Base-by-base conservation (phyloP, 1,140 invertebrate species). In the Olivierus martensii region DNA sequence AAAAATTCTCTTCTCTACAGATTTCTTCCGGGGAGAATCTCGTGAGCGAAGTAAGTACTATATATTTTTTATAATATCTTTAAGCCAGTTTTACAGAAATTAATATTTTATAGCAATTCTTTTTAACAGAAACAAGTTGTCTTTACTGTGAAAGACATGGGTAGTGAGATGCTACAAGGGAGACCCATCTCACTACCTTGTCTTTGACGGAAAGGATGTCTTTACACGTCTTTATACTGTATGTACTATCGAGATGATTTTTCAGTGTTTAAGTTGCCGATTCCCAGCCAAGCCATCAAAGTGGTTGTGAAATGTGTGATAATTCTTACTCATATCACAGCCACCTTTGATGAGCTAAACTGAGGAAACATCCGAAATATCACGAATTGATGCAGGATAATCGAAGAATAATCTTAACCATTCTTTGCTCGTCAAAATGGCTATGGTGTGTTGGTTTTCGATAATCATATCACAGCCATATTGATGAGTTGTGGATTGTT, bases 111-210 rank as follows among this genome's bases (percentile, higher is more conserved):
- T 28, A 28, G 28, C 28, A 28, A 28, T 28, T 28, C 28, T 28
- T 28, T 28, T 28, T 28, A 28, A 28, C 28, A 28, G 28, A 28
- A 28, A 28, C 9, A 28, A 28, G 10, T 21, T 51, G 12, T n/a
- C 43, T 56, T 49, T 54, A 53, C 48, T 64, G 63, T 75, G 73
- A 75, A 75, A 75, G 73, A 75, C 73, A 75, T 73, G 73, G 73
- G 73, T 75, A 75, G 73, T 75, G 73, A 75, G 72, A 75, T 74
- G 72, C 28, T 64, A 46, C 37, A 22, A 7, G 41, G 46, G 18
- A 36, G 22, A 28, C 38, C 50, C 71, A 69, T 67, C 71, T 75
- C 71, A 67, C 72, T 75, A 72, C 69, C 69, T 69, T 75, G 73
- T 74, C 71, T 73, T 74, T 74, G 71, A 64, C 65, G 65, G 47